phyloP scores from a whole-genome alignment of 92 coral and sea anemone genomes.

The Umimayanthus kanabou region DNA sequence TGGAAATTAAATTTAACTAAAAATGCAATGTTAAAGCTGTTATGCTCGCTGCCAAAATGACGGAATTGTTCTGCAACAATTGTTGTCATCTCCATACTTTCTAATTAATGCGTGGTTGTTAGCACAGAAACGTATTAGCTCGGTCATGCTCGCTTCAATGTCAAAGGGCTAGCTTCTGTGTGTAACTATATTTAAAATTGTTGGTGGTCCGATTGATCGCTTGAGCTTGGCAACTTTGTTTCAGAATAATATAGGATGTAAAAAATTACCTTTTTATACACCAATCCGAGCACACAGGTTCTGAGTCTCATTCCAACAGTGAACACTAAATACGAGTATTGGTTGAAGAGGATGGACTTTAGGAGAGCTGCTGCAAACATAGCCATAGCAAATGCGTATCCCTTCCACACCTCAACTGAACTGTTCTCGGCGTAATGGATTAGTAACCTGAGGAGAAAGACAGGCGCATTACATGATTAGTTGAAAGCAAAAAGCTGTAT shows the following conservation, averaged over 20 bases:
- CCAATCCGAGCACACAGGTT: conserved; percentile 75
- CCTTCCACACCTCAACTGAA: conserved; percentile 56
- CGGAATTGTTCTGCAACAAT: too few species aligned
- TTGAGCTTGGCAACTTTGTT: not conserved
- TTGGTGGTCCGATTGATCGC: too few species aligned
- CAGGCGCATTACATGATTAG: not conserved
- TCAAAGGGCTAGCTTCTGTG: too few species aligned
- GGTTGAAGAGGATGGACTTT: conserved; percentile 63
- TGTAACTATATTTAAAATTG: too few species aligned
- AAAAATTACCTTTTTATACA: conserved; percentile 69
- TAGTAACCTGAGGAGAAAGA: conserved; percentile 49
- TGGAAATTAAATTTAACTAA: too few species aligned
- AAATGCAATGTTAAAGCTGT: too few species aligned
- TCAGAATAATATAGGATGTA: not conserved
- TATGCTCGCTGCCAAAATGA: too few species aligned
- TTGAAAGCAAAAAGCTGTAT: too few species aligned
- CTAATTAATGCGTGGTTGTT: too few species aligned
- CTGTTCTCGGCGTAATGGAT: conserved; percentile 53
- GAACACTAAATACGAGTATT: conserved; percentile 66
- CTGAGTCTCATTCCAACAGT: conserved; percentile 69
- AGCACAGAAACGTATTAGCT: too few species aligned
- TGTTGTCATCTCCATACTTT: too few species aligned
- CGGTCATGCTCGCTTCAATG: too few species aligned
- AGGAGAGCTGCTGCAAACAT: conserved; percentile 62
- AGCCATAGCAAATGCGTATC: conserved; percentile 64